Evolutionary conservation across 2,113 vertebrate species (phyloP).

Genomic region (Cyprinodon variegatus): DNA sequence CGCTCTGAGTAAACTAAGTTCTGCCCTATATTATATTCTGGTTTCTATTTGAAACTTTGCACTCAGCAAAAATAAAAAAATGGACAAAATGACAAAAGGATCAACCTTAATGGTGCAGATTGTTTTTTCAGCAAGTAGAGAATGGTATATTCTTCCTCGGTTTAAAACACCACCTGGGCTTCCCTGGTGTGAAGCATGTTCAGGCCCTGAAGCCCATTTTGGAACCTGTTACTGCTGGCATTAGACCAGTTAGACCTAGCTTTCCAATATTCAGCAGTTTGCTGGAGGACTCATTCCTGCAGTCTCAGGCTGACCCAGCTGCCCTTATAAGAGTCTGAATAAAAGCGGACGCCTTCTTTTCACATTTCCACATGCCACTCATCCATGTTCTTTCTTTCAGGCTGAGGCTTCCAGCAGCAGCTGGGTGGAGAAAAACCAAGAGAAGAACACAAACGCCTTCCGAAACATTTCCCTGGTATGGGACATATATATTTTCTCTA

Average conservation of each 20-base stretch:
- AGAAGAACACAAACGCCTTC: slow-evolving; percentile 35
- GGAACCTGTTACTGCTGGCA: neutral
- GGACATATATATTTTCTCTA: neutral
- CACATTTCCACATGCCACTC: neutral
- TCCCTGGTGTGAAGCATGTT: neutral
- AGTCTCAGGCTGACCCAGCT: slow-evolving; percentile 11
- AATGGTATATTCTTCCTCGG: too few relatives aligned
- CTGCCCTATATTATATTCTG: too few relatives aligned
- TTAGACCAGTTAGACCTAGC: neutral
- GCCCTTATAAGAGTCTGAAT: slow-evolving; percentile 17
- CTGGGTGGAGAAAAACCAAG: slow-evolving; percentile 36
- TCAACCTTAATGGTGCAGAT: too few relatives aligned
- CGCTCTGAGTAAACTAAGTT: neutral
- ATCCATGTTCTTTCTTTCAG: slow-evolving; percentile 32
- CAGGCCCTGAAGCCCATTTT: neutral
- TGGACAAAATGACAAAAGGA: too few relatives aligned
- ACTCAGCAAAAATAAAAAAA: too few relatives aligned
- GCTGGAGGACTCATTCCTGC: slow-evolving; percentile 14
- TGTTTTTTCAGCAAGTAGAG: too few relatives aligned
- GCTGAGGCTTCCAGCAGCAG: slow-evolving; percentile 21
- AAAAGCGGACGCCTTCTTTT: neutral
- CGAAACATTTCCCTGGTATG: slow-evolving; percentile 46
- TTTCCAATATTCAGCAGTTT: neutral
- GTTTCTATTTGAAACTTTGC: too few relatives aligned
- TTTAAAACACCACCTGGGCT: neutral